Evolutionary conservation across 1,140 invertebrate species (phyloP), one percentile per base, ranked within the genome.

Genomic region (Diprion similis): DNA sequence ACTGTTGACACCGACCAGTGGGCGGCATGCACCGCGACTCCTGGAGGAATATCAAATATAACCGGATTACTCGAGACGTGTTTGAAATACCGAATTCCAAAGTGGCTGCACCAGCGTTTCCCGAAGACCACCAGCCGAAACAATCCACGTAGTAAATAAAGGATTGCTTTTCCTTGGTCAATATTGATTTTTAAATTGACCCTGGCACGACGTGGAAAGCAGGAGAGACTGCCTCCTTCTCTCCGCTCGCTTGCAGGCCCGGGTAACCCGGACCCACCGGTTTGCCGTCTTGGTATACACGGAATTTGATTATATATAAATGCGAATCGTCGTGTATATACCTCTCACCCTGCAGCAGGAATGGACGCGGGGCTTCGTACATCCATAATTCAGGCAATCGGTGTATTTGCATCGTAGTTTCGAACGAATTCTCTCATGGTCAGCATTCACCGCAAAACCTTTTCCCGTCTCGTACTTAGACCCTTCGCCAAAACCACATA

Each of bases 171-270:
- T 86, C 80, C 80, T 86, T 82, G 81, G 86, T 87, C 85, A 88
- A 88, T 87, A 88, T 88, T 87, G 86, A 88, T 88, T 87, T 87
- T 86, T 84, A 87, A 87, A 88, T 88, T 88, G 87, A 88, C 86
- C 86, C 82, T 78, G 79, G 82, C 86, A 81, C 76, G 84, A 86
- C n/a, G 51, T 9, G 51, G 51, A 59, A 37, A 37, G 24, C 51
- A 37, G 24, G 51, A 59, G 51, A 59, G 51, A 4, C 51, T 17
- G 51, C 51, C 51, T n/a, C 51, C 51, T 11, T n/a, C 59, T 46
- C 75, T 68, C 75, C 71, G 73, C 72, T 73, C 66, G 71, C 73
- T 71, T 68, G 71, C 75, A 76, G 75, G 78, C 77, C 76, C 73
- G 37, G 66, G 18, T 68, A 17, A 18, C 6, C 17, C 66, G 37